Conservation (phyloP, 2,888 invertebrate genomes). For the Atethmia centrago region DNA sequence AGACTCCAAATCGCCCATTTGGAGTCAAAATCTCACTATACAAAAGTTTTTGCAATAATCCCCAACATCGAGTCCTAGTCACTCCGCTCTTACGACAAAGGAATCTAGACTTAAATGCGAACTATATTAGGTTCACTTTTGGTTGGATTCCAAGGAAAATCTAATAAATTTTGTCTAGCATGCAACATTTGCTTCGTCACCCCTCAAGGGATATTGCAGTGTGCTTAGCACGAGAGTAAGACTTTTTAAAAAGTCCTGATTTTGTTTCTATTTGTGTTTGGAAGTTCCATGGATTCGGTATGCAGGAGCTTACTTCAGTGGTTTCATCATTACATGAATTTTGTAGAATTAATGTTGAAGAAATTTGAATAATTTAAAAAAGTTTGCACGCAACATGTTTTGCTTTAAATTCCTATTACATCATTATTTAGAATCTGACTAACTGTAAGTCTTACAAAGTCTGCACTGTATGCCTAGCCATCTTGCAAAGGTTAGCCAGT, state of each 20-base stretch:
- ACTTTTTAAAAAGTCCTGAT: conserved; percentile 62
- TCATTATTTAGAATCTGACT: background rate
- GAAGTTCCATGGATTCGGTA: conserved; percentile 33
- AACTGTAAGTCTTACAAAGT: background rate
- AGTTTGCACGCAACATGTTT: background rate
- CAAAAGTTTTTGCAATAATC: conserved; percentile 74
- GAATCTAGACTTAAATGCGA: conserved; percentile 28
- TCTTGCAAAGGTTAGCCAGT: background rate
- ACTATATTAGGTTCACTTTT: conserved; percentile 60
- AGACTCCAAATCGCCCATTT: conserved; percentile 73
- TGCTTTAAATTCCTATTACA: background rate
- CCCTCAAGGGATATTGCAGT: conserved; percentile 76
- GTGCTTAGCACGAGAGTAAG: conserved; percentile 65
- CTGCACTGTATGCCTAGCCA: background rate
- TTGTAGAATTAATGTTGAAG: background rate
- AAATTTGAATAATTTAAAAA: background rate
- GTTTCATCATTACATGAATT: conserved; percentile 14
- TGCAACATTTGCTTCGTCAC: conserved; percentile 79
- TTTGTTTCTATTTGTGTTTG: conserved; percentile 63
- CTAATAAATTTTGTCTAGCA: conserved; percentile 79
- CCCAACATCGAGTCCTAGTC: conserved; percentile 71
- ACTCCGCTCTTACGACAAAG: conserved; percentile 51
- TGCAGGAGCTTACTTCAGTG: conserved; percentile 17
- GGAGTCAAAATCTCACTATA: conserved; percentile 73
- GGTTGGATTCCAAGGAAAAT: conserved; percentile 51